Conservation (phyloP, 2,888 invertebrate species). For the Phlogophora meticulosa region DNA sequence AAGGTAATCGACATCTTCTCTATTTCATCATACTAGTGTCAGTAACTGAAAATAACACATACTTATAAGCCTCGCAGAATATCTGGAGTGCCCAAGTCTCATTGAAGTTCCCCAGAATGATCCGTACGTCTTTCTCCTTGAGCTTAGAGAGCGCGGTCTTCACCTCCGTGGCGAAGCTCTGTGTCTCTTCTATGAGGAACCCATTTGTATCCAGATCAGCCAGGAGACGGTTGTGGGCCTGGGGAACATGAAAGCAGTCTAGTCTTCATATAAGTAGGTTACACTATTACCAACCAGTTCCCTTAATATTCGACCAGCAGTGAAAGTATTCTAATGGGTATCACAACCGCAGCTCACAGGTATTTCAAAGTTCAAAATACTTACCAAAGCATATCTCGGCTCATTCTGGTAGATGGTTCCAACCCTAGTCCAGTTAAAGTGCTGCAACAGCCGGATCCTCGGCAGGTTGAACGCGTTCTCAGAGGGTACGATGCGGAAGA, state of each 20-base stretch:
- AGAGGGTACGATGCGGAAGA: constrained; percentile 98
- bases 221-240: constrained; percentile 97
- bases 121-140: constrained; percentile 97
- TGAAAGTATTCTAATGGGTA: no score
- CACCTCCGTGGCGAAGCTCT: constrained; percentile 98
- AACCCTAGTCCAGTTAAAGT: constrained; percentile 99
- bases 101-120: constrained; percentile 99
- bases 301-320: no score
- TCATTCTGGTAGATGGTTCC: constrained; percentile 99
- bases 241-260: neutral
- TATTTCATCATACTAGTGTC: no score
- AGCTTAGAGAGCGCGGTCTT: constrained; percentile 95
- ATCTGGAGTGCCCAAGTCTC: constrained; percentile 97
- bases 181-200: constrained; percentile 96
- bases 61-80: constrained; percentile 97
- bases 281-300: no score
- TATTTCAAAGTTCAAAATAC: constrained; percentile 57
- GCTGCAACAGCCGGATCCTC: constrained; percentile 95
- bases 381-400: constrained; percentile 97
- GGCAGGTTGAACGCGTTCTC: constrained; percentile 99
- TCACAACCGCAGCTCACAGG: no score
- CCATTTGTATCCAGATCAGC: constrained; percentile 96
- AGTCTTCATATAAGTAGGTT: no score
- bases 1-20: no score
- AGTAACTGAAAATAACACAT: constrained; percentile 51